phyloP scores from a whole-genome alignment of 2,797 vertebrate species.

The Onychomys leucogaster region DNA sequence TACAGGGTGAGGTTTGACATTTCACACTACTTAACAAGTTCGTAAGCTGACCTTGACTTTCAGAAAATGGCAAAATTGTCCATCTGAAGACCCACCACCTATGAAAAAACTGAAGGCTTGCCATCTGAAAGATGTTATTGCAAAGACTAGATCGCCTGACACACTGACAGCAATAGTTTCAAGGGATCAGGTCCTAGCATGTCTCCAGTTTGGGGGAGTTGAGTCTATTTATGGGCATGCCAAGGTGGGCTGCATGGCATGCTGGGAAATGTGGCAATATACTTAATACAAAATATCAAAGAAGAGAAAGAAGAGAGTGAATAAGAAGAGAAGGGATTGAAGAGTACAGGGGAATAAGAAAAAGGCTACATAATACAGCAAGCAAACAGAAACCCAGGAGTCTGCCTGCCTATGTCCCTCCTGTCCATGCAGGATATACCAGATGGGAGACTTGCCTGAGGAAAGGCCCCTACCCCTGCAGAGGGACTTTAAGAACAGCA shows the following conservation, averaged over 20 bases:
- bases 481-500: constrained; percentile 42
- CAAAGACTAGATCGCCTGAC: neutral
- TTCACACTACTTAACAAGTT: neutral
- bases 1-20: neutral
- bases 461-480: constrained; percentile 11
- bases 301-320: neutral
- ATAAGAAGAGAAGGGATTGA: neutral
- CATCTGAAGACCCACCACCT: neutral
- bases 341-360: neutral
- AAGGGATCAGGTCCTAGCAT: neutral
- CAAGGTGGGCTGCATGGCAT: neutral
- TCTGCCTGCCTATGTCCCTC: neutral
- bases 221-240: neutral
- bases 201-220: neutral
- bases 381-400: neutral
- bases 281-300: neutral
- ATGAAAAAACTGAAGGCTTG: neutral
- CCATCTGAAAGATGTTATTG: neutral
- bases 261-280: neutral
- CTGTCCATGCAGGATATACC: neutral
- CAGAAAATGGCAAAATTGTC: neutral
- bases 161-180: neutral
- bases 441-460: neutral
- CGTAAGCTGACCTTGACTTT: neutral
- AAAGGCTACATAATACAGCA: neutral